Conservation (phyloP, 2,113 vertebrate genomes). For the Danio rerio region GRCz12tu NC_133200.1:509001-509500, state of each 20-base stretch:
- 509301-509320: slow-evolving; percentile 76
- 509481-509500: too few relatives aligned
- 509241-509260: slow-evolving; percentile 66
- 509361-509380: slow-evolving; percentile 78
- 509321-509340: slow-evolving; percentile 79
- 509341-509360: slow-evolving; percentile 75
- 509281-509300: slow-evolving; percentile 74
- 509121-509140: too few relatives aligned
- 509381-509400: slow-evolving; percentile 76
- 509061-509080: too few relatives aligned
- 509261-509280: slow-evolving; percentile 65
- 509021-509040: too few relatives aligned
- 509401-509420: slow-evolving; percentile 63
- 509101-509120: too few relatives aligned
- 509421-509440: background rate
- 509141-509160: background rate
- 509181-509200: slow-evolving; percentile 38
- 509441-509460: too few relatives aligned
- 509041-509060: too few relatives aligned
- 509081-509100: too few relatives aligned
- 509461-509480: too few relatives aligned
- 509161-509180: background rate
- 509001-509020: too few relatives aligned
- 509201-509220: slow-evolving; percentile 63
- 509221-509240: slow-evolving; percentile 51